These are phyloP conservation scores for Drosophila merina DNA, from an alignment of 2,888 invertebrate species.

Conservation along the genomic window DNA sequence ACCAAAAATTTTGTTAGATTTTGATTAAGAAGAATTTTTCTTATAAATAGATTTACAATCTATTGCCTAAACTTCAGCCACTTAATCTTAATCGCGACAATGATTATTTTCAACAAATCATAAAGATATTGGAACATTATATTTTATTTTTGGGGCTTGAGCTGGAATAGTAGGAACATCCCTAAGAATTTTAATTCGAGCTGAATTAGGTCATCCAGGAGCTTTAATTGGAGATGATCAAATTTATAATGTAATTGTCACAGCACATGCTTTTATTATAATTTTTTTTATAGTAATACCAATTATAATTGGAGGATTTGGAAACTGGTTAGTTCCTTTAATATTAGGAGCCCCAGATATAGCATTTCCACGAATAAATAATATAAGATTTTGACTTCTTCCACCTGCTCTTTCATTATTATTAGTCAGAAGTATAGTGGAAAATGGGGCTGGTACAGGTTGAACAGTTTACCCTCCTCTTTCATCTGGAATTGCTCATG, in stretches of 20 bases:
- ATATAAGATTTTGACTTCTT: slow-evolving; percentile 92
- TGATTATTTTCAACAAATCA: too few relatives aligned
- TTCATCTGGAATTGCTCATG: slow-evolving; percentile 87
- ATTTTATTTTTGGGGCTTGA: too few relatives aligned
- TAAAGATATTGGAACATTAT: too few relatives aligned
- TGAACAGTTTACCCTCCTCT: slow-evolving; percentile 92
- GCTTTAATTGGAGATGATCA: slow-evolving; percentile 82
- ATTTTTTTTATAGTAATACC: slow-evolving; percentile 92
- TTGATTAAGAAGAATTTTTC: slow-evolving; percentile 85
- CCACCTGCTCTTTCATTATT: slow-evolving; percentile 88
- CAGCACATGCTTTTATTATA: slow-evolving; percentile 92
- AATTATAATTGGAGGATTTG: slow-evolving; percentile 92
- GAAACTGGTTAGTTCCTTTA: slow-evolving; percentile 91
- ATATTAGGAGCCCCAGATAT: slow-evolving; percentile 92
- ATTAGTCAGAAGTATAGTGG: slow-evolving; percentile 87
- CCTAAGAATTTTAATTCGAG: too few relatives aligned
- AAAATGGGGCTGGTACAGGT: slow-evolving; percentile 90
- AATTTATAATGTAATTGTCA: slow-evolving; percentile 91
- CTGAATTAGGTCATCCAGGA: too few relatives aligned
- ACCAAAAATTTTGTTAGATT: slow-evolving; percentile 22
- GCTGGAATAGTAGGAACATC: too few relatives aligned
- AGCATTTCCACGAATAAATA: slow-evolving; percentile 93
- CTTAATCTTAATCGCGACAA: too few relatives aligned
- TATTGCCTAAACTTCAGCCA: too few relatives aligned
- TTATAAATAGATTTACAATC: slow-evolving; percentile 89